Evolutionary conservation across 2,113 vertebrate species (phyloP), one percentile per base, ranked within the genome.

Genomic region (Thunnus maccoyii): DNA sequence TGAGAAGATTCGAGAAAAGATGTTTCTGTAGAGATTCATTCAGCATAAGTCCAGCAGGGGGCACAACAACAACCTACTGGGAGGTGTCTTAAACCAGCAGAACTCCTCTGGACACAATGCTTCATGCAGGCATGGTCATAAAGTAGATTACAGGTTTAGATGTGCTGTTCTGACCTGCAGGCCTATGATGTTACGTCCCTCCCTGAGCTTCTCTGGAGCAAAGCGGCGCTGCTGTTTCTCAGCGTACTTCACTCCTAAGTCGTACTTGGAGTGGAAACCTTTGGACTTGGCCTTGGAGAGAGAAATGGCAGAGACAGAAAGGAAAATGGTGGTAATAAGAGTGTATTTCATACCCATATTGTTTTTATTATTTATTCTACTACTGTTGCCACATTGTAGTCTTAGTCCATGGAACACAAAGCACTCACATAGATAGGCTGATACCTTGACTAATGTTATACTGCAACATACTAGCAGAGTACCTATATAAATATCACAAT

Each of bases 161-260:
- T 25, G 27, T 25, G 62, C 41, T 13, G 32, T 25, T 71, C 92
- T 80, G 44, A 98, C 98, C 97, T 99, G 98, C 22, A 99, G 94
- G 6, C 98, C 97, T 0, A 99, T 99, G 77, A 98, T 88, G 87
- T 98, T 98, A 46, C 97, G 94, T 57, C 97, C 97, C 87, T 98
- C 97, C 56, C 94, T 94, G 51, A 98, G 94, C 88, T 97, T 97
- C 83, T 97, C 96, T 0, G 96, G 96, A 27, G 96, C 93, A 67
- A 98, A 99, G 56, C 89, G 96, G 3, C 97, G 95, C 83, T 97
- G 96, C 48, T 98, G 97, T 83, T 97, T 97, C 91, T 98, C 96
- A 0, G 97, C 96, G 0, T 98, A 99, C 82, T 97, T 98, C 68
- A 97, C 96, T 1, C 97, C 98, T 0, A 98, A 9, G 4, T 96